Conservation (phyloP, 2,797 vertebrate genomes). For the Alcedo quadribrachys region DNA sequence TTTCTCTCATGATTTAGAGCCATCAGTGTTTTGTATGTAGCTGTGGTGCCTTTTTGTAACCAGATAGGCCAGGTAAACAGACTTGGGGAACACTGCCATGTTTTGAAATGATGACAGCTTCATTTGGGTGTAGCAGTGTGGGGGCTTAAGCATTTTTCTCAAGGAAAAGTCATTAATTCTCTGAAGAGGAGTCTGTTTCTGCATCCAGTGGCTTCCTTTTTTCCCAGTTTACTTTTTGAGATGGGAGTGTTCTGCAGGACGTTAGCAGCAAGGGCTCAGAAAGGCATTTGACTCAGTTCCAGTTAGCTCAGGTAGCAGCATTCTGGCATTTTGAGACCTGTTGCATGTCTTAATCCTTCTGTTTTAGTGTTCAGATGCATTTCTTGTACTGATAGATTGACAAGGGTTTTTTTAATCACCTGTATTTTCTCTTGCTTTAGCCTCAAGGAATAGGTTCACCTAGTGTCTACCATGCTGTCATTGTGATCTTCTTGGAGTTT, state of each 20-base stretch:
- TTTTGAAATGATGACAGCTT: not conserved
- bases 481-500: conserved; percentile 98
- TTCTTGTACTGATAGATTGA: not conserved
- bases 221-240: not conserved
- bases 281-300: not conserved
- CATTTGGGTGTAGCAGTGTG: not conserved
- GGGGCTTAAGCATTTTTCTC: not conserved
- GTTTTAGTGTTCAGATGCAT: not conserved
- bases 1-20: not conserved
- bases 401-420: not conserved
- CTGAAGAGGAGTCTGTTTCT: not conserved
- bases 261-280: not conserved
- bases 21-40: not conserved
- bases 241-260: not conserved
- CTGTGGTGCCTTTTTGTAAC: not conserved
- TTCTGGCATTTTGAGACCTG: not conserved
- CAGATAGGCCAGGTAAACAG: not conserved
- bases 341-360: not conserved
- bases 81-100: not conserved
- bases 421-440: conserved; percentile 63
- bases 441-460: conserved; percentile 88
- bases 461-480: conserved; percentile 91
- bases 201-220: not conserved
- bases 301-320: not conserved
- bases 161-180: not conserved